phyloP scores from a whole-genome alignment of 2,888 invertebrate genomes.

The Drosophila emarginata region DNA sequence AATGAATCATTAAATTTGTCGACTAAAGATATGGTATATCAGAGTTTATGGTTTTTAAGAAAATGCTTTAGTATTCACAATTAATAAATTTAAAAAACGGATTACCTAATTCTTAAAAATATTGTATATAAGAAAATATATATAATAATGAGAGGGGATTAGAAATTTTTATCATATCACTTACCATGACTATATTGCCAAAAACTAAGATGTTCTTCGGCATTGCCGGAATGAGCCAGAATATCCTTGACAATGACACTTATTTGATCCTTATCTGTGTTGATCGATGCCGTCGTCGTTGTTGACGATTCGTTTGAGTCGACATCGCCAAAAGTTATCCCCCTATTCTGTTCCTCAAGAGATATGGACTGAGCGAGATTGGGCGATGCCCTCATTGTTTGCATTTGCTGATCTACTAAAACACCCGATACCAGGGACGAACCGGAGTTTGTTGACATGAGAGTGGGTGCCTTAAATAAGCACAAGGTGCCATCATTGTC shows the following conservation, averaged over 20 bases:
- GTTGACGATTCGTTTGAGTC: not conserved
- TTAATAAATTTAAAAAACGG: no score
- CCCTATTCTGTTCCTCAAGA: slow-evolving; percentile 13
- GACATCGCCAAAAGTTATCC: slow-evolving; percentile 14
- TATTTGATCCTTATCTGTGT: slow-evolving; percentile 63
- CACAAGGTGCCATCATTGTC: slow-evolving; percentile 50
- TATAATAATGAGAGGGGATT: not conserved
- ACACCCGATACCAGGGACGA: slow-evolving; percentile 33
- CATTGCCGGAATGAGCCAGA: slow-evolving; percentile 54
- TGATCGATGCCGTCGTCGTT: not conserved
- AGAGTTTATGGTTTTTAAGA: no score
- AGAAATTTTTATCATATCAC: not conserved
- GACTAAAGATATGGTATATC: no score
- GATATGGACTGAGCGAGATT: slow-evolving; percentile 9
- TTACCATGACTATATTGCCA: slow-evolving; percentile 66
- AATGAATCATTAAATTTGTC: no score
- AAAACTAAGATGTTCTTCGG: slow-evolving; percentile 64
- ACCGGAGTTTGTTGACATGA: slow-evolving; percentile 21
- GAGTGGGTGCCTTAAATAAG: slow-evolving; percentile 39
- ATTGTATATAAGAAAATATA: no score
- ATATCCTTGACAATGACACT: slow-evolving; percentile 68
- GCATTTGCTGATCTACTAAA: slow-evolving; percentile 70
- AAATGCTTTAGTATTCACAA: no score
- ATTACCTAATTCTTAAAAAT: no score
- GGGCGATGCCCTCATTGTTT: slow-evolving; percentile 50